Conservation (phyloP, 2,113 vertebrate genomes). For the Elaphurus davidianus region DNA sequence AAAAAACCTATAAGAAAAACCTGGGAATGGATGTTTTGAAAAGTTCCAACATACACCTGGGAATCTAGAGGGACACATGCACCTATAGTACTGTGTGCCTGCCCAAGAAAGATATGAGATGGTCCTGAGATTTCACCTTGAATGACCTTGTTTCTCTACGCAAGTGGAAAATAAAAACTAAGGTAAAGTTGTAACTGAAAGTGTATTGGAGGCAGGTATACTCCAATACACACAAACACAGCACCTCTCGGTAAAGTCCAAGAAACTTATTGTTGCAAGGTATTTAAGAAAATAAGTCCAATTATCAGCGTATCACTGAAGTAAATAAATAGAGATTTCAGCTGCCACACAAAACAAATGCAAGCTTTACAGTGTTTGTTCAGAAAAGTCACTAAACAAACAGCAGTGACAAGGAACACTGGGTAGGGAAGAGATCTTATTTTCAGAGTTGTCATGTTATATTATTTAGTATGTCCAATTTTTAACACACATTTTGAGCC, state of each 20-base stretch:
- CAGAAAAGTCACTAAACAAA: not conserved
- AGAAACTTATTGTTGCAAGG: not conserved
- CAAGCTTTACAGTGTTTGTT: not conserved
- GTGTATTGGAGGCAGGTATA: not conserved
- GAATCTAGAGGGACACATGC: not conserved
- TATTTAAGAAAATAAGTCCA: not conserved
- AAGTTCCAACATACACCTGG: not conserved
- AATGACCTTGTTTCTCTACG: not conserved
- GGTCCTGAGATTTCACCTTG: not conserved
- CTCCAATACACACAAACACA: not conserved
- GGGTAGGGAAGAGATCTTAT: not conserved
- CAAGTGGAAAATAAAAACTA: not conserved
- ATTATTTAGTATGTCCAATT: not conserved
- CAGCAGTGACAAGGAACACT: not conserved
- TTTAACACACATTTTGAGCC: not conserved
- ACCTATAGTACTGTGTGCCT: not conserved
- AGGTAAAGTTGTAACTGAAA: not conserved
- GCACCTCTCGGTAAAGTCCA: not conserved
- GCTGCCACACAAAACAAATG: not conserved
- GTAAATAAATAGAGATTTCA: not conserved
- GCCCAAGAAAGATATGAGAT: not conserved
- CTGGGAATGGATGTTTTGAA: not conserved
- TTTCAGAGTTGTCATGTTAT: not conserved
- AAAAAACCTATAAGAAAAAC: not conserved
- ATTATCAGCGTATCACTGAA: not conserved